Conservation (phyloP, 2,797 vertebrate species). For the Pyrocephalus nanus region DNA sequence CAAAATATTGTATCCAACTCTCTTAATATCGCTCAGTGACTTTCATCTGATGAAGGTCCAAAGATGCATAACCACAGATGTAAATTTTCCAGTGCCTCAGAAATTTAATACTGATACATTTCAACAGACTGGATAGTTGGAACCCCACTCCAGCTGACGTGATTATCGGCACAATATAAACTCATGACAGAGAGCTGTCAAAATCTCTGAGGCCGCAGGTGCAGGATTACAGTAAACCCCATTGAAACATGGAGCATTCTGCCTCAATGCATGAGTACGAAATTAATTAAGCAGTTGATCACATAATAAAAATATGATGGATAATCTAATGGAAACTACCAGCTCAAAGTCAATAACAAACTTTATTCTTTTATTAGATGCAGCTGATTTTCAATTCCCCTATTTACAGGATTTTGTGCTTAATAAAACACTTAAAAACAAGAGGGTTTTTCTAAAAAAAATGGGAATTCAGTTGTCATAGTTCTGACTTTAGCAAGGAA, state of each 20-base stretch:
- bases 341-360: conserved; percentile 75
- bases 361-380: conserved; percentile 75
- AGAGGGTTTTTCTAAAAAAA: no score
- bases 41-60: conserved; percentile 83
- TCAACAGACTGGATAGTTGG: conserved; percentile 72
- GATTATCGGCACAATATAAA: conserved; percentile 75
- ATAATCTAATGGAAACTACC: conserved; percentile 76
- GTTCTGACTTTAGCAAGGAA: no score
- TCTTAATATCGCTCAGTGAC: conserved; percentile 76
- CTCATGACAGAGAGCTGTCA: conserved; percentile 70
- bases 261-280: conserved; percentile 75
- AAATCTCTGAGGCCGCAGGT: conserved; percentile 80
- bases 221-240: conserved; percentile 79
- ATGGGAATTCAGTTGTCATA: conserved; percentile 76
- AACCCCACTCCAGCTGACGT: conserved; percentile 71
- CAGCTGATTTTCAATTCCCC: conserved; percentile 76
- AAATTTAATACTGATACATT: conserved; percentile 76
- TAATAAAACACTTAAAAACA: conserved; percentile 61
- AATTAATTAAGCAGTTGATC: conserved; percentile 84
- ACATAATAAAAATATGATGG: conserved; percentile 78
- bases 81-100: conserved; percentile 75
- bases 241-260: conserved; percentile 75
- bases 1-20: conserved; percentile 80
- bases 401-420: conserved; percentile 71
- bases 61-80: conserved; percentile 77